phyloP scores from a whole-genome alignment of 2,888 invertebrate species.

The Thumatha senex region DNA sequence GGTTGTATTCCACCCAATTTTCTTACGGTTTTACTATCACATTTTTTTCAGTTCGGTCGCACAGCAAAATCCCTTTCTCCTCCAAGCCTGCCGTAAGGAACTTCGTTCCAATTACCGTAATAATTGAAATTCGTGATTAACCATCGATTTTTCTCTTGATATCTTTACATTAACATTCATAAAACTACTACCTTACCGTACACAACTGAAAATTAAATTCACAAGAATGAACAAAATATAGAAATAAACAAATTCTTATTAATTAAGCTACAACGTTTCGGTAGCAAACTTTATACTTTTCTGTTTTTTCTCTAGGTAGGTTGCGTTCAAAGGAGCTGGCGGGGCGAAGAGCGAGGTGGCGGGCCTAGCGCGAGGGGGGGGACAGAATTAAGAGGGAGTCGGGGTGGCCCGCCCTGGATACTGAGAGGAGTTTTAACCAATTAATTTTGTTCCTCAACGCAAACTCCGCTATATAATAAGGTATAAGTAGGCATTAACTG shows the following conservation, averaged over 20 bases:
- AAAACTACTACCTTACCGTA: background rate
- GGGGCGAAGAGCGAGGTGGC: slow-evolving; percentile 57
- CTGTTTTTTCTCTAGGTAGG: slow-evolving; percentile 84
- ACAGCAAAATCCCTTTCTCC: too few relatives aligned
- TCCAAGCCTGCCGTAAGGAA: too few relatives aligned
- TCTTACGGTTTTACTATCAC: too few relatives aligned
- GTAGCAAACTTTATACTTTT: slow-evolving; percentile 79
- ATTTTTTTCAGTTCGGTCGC: too few relatives aligned
- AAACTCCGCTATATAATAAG: slow-evolving; percentile 84
- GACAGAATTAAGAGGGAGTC: slow-evolving; percentile 76
- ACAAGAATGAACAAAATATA: background rate
- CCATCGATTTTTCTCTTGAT: too few relatives aligned
- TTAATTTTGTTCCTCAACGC: slow-evolving; percentile 85
- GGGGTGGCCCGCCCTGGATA: slow-evolving; percentile 80
- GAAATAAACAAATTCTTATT: slow-evolving; percentile 43
- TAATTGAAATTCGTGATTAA: too few relatives aligned
- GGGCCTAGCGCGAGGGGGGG: slow-evolving; percentile 50
- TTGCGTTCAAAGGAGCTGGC: slow-evolving; percentile 82
- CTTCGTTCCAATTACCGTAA: too few relatives aligned
- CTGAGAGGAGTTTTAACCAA: slow-evolving; percentile 85
- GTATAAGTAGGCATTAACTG: slow-evolving; percentile 83
- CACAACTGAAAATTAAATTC: background rate
- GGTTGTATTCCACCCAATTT: too few relatives aligned
- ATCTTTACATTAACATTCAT: too few relatives aligned
- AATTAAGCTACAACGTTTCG: slow-evolving; percentile 77